Conservation (phyloP, 2,797 vertebrate species). For the Mastacembelus armatus region DNA sequence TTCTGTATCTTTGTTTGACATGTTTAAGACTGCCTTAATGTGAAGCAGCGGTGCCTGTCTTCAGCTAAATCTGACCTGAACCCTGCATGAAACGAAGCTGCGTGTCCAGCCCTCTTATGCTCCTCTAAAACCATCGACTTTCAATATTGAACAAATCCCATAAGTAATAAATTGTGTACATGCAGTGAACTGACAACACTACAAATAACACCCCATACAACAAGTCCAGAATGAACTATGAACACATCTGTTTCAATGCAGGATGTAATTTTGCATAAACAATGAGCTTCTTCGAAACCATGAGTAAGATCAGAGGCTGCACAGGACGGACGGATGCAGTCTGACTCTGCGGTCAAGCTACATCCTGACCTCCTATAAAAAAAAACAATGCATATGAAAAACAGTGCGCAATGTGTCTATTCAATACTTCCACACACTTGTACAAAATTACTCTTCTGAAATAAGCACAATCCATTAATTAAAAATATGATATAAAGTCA, state of each 20-base stretch:
- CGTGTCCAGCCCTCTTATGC: not conserved
- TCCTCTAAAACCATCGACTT: constrained; percentile 30
- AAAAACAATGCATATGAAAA: constrained; percentile 44
- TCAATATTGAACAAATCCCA: constrained; percentile 39
- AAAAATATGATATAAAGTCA: constrained; percentile 66
- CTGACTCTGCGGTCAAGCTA: constrained; percentile 39
- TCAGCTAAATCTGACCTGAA: not conserved
- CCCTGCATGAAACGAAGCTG: constrained; percentile 12
- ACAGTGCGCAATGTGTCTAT: constrained; percentile 56
- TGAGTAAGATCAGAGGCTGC: constrained; percentile 13
- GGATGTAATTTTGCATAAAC: constrained; percentile 34
- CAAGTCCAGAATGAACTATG: constrained; percentile 45
- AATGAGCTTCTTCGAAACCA: constrained; percentile 30
- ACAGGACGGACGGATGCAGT: constrained; percentile 11
- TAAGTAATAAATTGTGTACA: constrained; percentile 49
- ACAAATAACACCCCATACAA: constrained; percentile 49
- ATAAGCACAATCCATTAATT: constrained; percentile 64
- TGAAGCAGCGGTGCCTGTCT: constrained; percentile 12
- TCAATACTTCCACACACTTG: constrained; percentile 43
- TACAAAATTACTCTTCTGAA: constrained; percentile 58
- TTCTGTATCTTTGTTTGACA: constrained; percentile 3
- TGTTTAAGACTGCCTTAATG: constrained; percentile 61
- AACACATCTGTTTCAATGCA: constrained; percentile 39
- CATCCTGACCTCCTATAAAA: constrained; percentile 47
- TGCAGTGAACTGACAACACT: constrained; percentile 65